These are phyloP conservation scores for Machimus rusticus DNA, from an alignment of 2,888 invertebrate species.

Conservation along the genomic window DNA sequence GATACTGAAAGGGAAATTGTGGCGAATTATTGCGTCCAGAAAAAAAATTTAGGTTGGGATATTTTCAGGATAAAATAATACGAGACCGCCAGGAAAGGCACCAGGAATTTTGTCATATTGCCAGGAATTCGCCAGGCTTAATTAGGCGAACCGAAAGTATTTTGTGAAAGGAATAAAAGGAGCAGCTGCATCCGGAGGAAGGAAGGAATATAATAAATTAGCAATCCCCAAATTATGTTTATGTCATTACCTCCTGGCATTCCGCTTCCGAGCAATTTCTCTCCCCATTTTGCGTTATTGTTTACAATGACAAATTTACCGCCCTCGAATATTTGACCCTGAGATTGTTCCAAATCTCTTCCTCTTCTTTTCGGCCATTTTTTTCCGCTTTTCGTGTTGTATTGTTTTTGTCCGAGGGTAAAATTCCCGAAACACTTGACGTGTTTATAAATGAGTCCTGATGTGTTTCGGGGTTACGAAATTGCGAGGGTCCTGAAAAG, in stretches of 20 bases:
- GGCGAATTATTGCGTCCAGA: background rate
- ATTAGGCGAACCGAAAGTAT: background rate
- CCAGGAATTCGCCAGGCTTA: background rate
- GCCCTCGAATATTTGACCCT: background rate
- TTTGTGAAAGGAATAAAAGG: background rate
- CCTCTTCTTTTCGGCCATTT: background rate
- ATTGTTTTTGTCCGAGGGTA: background rate
- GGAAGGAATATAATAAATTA: background rate
- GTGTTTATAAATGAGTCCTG: background rate
- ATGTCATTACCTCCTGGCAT: background rate
- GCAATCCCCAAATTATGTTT: background rate
- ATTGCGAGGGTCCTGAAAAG: background rate
- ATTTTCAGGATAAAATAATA: background rate
- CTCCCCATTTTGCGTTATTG: background rate
- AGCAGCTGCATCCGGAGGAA: background rate
- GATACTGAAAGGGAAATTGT: background rate
- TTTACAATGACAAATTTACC: background rate
- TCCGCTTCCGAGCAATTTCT: background rate
- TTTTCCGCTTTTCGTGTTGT: background rate
- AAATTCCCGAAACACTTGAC: background rate
- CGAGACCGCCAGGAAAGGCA: background rate
- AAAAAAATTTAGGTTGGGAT: background rate
- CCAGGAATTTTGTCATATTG: background rate
- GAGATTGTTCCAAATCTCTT: background rate
- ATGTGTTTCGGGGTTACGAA: background rate